A percentile compares a stretch with the other conserved stretches of the same genome.
These are phyloP conservation scores for Hycleus cichorii DNA, from an alignment of 1,140 invertebrate species.

Conservation along the genomic window DNA sequence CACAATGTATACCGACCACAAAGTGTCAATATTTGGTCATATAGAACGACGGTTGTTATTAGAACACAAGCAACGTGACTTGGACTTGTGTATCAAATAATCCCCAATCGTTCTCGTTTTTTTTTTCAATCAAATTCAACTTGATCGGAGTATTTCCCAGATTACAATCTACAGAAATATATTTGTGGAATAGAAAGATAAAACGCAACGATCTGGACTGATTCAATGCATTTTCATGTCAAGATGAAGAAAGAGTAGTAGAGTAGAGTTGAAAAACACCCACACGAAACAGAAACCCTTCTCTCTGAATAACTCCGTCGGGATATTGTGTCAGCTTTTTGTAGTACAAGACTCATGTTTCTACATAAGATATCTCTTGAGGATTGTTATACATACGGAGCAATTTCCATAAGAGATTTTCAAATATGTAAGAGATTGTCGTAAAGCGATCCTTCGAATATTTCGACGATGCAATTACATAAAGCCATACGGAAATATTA, in stretches of 20 bases:
- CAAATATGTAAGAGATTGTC: too few species aligned
- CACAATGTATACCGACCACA: slow-evolving; percentile 35
- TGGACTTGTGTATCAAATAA: neutral
- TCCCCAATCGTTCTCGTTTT: too few species aligned
- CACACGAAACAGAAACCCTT: neutral
- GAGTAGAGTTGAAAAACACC: too few species aligned
- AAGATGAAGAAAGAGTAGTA: too few species aligned
- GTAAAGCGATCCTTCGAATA: too few species aligned
- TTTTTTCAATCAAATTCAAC: too few species aligned
- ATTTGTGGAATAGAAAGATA: neutral
- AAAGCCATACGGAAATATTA: too few species aligned
- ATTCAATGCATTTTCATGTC: neutral
- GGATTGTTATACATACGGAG: neutral
- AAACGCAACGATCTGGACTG: neutral
- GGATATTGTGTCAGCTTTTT: slow-evolving; percentile 1
- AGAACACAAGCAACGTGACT: slow-evolving; percentile 13
- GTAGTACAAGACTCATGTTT: neutral
- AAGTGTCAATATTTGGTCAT: slow-evolving; percentile 39
- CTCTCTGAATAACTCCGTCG: neutral
- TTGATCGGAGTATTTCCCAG: too few species aligned
- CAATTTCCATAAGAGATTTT: slow-evolving; percentile 1
- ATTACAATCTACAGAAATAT: too few species aligned
- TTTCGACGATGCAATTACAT: too few species aligned
- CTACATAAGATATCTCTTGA: too few species aligned
- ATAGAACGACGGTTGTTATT: slow-evolving; percentile 35